A percentile compares a stretch with the other conserved stretches of the same genome.
Conservation (phyloP, 2,113 vertebrate species). For the Halichoeres trimaculatus region DNA sequence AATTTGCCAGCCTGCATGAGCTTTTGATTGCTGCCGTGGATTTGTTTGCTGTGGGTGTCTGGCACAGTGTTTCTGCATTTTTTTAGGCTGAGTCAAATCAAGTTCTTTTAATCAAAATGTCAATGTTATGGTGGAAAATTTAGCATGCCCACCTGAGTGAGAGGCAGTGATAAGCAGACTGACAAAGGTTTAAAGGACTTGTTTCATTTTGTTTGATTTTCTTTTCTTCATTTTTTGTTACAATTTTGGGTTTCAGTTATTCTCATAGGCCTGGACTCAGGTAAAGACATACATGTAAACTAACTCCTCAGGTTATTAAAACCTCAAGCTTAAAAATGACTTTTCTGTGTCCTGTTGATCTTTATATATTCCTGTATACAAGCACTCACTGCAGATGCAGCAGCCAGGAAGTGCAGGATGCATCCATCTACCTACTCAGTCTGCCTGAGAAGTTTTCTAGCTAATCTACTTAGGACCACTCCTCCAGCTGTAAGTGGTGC, state of each 20-base stretch:
- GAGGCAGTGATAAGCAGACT: background rate
- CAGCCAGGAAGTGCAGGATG: background rate
- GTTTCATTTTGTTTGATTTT: background rate
- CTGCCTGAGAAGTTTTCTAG: background rate
- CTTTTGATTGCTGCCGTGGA: slow-evolving; percentile 53
- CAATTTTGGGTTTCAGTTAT: background rate
- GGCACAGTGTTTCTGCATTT: background rate
- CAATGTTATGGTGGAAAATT: slow-evolving; percentile 18
- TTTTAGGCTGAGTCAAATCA: slow-evolving; percentile 12
- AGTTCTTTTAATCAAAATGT: slow-evolving; percentile 21
- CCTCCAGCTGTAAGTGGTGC: background rate
- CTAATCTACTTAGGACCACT: background rate
- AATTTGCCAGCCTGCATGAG: slow-evolving; percentile 44
- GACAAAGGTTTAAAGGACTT: background rate
- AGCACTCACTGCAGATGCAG: background rate
- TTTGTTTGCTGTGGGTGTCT: slow-evolving; percentile 14
- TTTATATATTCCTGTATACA: background rate
- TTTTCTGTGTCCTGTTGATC: background rate
- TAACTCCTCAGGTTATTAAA: background rate
- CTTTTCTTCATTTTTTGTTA: background rate
- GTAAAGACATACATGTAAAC: background rate
- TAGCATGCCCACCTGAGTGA: background rate
- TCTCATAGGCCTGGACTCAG: background rate
- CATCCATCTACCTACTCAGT: background rate
- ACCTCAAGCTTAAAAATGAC: too few relatives aligned